Evolutionary conservation across 2,888 invertebrate species (phyloP).

Genomic region (Bellardia bayeri): DNA sequence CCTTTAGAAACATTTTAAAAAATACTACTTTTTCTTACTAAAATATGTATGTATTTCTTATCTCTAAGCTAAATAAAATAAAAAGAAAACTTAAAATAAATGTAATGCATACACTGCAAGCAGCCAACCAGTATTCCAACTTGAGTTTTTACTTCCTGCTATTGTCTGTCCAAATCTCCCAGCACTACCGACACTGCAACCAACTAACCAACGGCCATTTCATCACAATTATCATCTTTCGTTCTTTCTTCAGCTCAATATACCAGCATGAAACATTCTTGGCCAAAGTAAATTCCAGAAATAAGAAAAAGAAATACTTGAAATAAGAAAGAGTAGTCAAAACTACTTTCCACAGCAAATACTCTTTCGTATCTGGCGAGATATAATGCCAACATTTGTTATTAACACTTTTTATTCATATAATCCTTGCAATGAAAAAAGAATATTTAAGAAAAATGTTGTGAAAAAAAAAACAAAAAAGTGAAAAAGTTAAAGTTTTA

Average conservation of each 20-base stretch:
- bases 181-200: not conserved
- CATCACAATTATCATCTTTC: constrained; percentile 65
- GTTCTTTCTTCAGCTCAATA: constrained; percentile 22
- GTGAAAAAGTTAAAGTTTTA: constrained; percentile 69
- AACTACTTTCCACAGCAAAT: constrained; percentile 61
- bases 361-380: constrained; percentile 52
- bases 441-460: not conserved
- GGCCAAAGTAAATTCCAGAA: constrained; percentile 51
- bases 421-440: constrained; percentile 57
- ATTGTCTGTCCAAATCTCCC: constrained; percentile 32
- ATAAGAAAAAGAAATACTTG: not conserved
- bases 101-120: constrained; percentile 25
- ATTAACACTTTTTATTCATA: constrained; percentile 71
- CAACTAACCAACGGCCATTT: constrained; percentile 71
- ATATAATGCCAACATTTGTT: constrained; percentile 72
- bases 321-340: constrained; percentile 36
- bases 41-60: constrained; percentile 65
- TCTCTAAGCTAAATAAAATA: constrained; percentile 50
- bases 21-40: constrained; percentile 44
- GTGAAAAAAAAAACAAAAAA: constrained; percentile 11
- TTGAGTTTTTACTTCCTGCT: constrained; percentile 56
- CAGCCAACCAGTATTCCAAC: constrained; percentile 55
- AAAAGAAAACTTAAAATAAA: not conserved
- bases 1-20: constrained; percentile 18
- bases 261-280: constrained; percentile 66